phyloP scores from a whole-genome alignment of 2,888 invertebrate genomes.

The Thymelicus acteon region DNA sequence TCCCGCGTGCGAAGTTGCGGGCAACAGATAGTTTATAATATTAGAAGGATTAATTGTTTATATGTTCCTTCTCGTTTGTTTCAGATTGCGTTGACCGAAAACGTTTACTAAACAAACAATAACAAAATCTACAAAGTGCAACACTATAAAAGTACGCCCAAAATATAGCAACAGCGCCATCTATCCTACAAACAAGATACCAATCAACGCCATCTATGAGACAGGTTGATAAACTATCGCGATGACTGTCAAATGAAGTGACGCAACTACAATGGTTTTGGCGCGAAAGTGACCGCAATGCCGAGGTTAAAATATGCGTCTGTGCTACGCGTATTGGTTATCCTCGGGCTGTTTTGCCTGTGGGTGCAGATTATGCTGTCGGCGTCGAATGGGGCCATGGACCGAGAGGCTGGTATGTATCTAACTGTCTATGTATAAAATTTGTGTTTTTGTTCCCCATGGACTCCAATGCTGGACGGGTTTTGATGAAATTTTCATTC shows the following conservation, averaged over 20 bases:
- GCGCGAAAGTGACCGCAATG: constrained; percentile 64
- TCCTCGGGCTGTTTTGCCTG: constrained; percentile 70
- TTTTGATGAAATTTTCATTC: no score
- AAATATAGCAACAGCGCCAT: constrained; percentile 38
- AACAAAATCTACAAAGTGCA: neutral
- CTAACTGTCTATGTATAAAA: no score
- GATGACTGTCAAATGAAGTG: constrained; percentile 7
- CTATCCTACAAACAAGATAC: constrained; percentile 16
- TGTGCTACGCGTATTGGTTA: constrained; percentile 70
- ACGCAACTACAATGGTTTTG: constrained; percentile 17
- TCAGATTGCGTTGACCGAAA: neutral
- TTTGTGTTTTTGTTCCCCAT: no score
- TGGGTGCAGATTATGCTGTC: constrained; percentile 81
- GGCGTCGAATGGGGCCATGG: constrained; percentile 63
- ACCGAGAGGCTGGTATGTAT: constrained; percentile 66
- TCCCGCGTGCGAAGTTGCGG: no score
- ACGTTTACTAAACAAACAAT: neutral
- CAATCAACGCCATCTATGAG: neutral
- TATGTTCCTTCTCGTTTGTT: neutral
- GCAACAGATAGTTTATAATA: no score
- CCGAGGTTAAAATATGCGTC: constrained; percentile 77
- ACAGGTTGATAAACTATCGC: neutral
- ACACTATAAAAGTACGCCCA: neutral
- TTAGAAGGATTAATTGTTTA: no score
- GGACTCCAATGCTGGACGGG: no score